phyloP scores from a whole-genome alignment of 2,797 vertebrate genomes.

The Sebastes itinus region DNA sequence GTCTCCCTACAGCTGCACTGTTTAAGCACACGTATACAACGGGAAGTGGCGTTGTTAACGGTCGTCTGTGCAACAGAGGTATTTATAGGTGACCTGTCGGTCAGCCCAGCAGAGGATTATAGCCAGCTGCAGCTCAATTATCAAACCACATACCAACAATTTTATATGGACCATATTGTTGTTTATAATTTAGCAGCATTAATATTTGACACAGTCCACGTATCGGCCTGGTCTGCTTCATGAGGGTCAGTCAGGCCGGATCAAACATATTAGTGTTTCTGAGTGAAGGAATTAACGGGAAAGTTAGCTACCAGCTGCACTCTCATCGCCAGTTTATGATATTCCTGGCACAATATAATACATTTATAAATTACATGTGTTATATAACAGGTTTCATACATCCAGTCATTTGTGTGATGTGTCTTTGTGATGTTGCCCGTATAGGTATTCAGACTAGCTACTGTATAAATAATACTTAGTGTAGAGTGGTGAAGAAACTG shows the following conservation, averaged over 20 bases:
- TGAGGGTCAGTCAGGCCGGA: constrained; percentile 38
- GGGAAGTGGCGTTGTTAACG: constrained; percentile 61
- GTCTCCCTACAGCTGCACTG: constrained; percentile 47
- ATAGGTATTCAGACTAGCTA: background rate
- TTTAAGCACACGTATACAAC: constrained; percentile 37
- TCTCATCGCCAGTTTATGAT: constrained; percentile 27
- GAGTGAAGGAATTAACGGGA: constrained; percentile 17
- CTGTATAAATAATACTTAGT: background rate
- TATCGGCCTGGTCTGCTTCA: constrained; percentile 5
- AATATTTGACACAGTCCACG: constrained; percentile 38
- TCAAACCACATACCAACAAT: constrained; percentile 55
- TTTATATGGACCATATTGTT: constrained; percentile 58
- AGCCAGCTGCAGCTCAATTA: constrained; percentile 71
- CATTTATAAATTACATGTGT: constrained; percentile 21
- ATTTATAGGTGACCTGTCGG: constrained; percentile 73
- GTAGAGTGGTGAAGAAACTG: background rate
- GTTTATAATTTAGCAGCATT: constrained; percentile 51
- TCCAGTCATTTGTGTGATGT: background rate
- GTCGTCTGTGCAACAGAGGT: constrained; percentile 62
- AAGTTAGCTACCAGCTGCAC: constrained; percentile 30
- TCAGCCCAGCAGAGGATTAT: constrained; percentile 54
- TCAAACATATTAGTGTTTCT: constrained; percentile 36
- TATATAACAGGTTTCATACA: constrained; percentile 17
- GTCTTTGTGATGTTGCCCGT: background rate
- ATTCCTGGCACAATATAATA: constrained; percentile 24